These are phyloP conservation scores for Coryphaenoides rupestris DNA, from an alignment of 2,113 vertebrate species.

Conservation along the genomic window DNA sequence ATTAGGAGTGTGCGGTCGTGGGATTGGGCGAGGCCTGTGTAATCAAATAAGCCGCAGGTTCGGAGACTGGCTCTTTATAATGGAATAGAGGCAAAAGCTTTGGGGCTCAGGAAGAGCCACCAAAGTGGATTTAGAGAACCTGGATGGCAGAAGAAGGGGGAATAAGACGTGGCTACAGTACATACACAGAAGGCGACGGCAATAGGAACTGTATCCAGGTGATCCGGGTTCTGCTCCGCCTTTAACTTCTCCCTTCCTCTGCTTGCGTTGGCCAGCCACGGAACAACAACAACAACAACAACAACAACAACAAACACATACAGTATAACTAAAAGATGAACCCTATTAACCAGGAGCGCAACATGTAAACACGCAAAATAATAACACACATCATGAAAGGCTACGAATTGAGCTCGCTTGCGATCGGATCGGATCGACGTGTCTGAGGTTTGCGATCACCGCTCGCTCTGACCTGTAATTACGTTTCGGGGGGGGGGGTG, in stretches of 20 bases:
- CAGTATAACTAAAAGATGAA: no score
- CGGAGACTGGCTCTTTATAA: constrained; percentile 66
- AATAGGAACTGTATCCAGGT: no score
- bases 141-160: constrained; percentile 48
- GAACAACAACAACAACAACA: no score
- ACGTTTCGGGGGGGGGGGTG: constrained; percentile 34
- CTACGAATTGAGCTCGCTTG: not conserved
- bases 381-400: no score
- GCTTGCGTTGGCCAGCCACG: constrained; percentile 38
- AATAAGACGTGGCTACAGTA: constrained; percentile 61
- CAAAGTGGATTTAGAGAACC: constrained; percentile 72
- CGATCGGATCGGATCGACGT: no score
- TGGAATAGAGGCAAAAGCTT: constrained; percentile 67
- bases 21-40: constrained; percentile 61
- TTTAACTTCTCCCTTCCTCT: constrained; percentile 1
- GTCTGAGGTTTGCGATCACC: no score
- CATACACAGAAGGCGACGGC: no score
- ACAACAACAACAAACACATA: no score
- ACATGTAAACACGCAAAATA: no score
- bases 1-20: constrained; percentile 54
- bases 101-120: constrained; percentile 65
- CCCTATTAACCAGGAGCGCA: no score
- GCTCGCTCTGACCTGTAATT: constrained; percentile 40
- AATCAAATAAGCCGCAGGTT: constrained; percentile 71
- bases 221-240: not conserved